Conservation (phyloP, 2,888 invertebrate species). For the Dastarcus helophoroides region DNA sequence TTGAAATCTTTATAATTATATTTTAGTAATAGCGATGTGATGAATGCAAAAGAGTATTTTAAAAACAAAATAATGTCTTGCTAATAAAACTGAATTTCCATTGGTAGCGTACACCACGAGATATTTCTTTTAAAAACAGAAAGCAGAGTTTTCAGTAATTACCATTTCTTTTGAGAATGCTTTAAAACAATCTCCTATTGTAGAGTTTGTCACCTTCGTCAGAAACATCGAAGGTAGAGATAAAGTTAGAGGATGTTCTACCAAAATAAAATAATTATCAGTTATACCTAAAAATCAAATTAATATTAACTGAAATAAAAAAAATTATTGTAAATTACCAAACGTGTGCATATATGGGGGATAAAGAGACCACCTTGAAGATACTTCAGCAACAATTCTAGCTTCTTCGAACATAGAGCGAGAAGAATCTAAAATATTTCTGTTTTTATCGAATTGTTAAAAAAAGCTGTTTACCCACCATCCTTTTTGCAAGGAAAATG, state of each 20-base stretch:
- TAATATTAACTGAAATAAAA: neutral
- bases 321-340: conserved; percentile 32
- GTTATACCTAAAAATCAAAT: conserved; percentile 49
- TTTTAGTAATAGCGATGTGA: no score
- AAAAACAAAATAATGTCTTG: no score
- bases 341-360: conserved; percentile 92
- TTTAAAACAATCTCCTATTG: conserved; percentile 54
- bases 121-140: no score
- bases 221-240: conserved; percentile 51
- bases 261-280: conserved; percentile 72
- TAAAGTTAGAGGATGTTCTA: conserved; percentile 78
- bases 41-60: no score
- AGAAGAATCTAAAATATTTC: no score
- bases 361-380: conserved; percentile 66
- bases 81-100: no score
- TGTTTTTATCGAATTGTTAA: no score
- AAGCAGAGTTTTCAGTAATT: no score
- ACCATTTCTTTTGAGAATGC: conserved; percentile 67
- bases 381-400: conserved; percentile 56
- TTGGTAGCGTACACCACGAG: no score
- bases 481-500: no score
- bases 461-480: no score
- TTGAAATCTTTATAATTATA: no score
- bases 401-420: conserved; percentile 57
- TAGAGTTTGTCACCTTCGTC: conserved; percentile 51